Evolutionary conservation across 2,888 invertebrate genomes (phyloP), one percentile per base, ranked within the genome.

Genomic region (Alsophila aescularia): DNA sequence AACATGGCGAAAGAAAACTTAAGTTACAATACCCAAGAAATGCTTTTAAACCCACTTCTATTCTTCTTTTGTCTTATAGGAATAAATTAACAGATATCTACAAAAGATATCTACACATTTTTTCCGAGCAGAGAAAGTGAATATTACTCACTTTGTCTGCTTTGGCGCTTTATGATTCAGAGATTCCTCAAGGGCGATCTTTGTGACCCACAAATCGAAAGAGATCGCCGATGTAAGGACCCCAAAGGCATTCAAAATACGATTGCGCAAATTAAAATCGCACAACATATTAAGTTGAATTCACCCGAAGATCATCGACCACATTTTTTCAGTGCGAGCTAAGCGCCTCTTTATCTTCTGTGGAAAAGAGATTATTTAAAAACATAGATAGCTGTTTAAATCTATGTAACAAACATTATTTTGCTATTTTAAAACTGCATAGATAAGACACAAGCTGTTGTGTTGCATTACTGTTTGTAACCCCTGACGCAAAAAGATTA

Each of bases 261-360:
- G 42, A 15, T 54, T 18, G 37, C 34, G 37, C 48, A 49, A 54
- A 54, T 54, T 54, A 49, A 54, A 54, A 54, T 43, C 34, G 43
- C 14, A 10, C 27, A 14, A 43, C 49, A 32, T 49, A 49, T 54
- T 8, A 24, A 54, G 21, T 10, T 27, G 8, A 48, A 44, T 43
- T 49, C 39, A 32, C 8, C 21, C 5, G 21, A 21, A 41, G 35
- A 36, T 34, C 40, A 40, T 34, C 32, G 24, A 39, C 43, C 49
- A 37, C 48, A 48, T 48, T 54, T 42, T 40, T 53, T 42, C 29
- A 41, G 31, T 29, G 29, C 34, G 16, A 53, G 18, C 29, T 36
- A 31, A 8, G 43, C 47, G 53, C 42, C 47, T 32, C 35, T 54
- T 54, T 43, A 49, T 43, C 10, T 37, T 18, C 18, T 13, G 27